A percentile compares a stretch with the other conserved stretches of the same genome.
Conservation (phyloP, 2,888 invertebrate genomes). For the Strigamia crassipes region DNA sequence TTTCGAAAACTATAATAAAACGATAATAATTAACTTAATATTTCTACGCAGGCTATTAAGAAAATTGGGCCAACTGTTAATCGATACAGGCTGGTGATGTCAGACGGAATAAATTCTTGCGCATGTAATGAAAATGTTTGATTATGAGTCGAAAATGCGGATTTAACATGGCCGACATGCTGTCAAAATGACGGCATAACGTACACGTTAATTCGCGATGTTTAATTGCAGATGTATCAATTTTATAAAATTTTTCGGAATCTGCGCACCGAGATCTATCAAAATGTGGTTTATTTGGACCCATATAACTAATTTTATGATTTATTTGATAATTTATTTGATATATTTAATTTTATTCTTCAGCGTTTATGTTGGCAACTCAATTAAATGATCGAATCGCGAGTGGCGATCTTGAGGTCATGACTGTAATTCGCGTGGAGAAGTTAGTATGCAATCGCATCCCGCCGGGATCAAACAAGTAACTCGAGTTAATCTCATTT, state of each 20-base stretch:
- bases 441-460: neutral
- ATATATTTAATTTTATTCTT: neutral
- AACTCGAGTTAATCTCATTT: neutral
- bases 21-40: too few species aligned
- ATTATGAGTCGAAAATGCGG: too few species aligned
- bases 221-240: too few species aligned
- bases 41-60: neutral
- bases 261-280: too few species aligned
- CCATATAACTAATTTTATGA: too few species aligned
- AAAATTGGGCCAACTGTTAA: neutral
- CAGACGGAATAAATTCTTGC: neutral
- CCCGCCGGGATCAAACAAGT: neutral
- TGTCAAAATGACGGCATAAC: too few species aligned
- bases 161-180: too few species aligned
- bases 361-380: conserved; percentile 20
- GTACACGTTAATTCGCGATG: too few species aligned
- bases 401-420: neutral
- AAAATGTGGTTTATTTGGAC: too few species aligned
- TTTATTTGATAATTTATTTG: neutral
- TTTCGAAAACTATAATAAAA: neutral
- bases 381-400: neutral
- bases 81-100: neutral
- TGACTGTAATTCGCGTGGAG: neutral
- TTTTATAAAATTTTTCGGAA: too few species aligned
- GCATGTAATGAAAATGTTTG: neutral